Evolutionary conservation across 2,888 invertebrate genomes (phyloP), one percentile per base, ranked within the genome.

Genomic region (Anodontia alba): DNA sequence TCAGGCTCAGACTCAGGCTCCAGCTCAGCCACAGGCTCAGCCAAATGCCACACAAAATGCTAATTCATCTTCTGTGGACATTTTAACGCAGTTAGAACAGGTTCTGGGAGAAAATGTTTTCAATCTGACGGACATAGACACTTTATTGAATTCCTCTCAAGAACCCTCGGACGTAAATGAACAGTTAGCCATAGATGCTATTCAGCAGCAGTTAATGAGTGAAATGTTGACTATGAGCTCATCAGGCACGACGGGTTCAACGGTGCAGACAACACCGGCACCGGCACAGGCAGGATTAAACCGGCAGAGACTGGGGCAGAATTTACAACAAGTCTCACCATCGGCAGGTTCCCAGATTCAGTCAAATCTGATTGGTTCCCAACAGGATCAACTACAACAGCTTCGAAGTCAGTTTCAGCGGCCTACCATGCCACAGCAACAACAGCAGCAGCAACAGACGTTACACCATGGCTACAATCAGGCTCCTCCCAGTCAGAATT

Each of bases 191-290:
- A 98, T 98, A 85, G 97, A 97, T 93, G 97, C 97, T 68, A 99
- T 99, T 92, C 97, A 98, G 92, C 97, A 97, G 94, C 97, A 97
- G 90, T 95, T 99, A 92, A 98, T 98, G 98, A 97, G 96, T 75
- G 93, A 92, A 36, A 93, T 94, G 73, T 89, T 90, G 7, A 81
- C 72, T 12, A 54, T 73, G 68, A 46, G 36, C 49, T 67, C 36
- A 67, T 62, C 36, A 62, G 75, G 70, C 73, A 76, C 69, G 38
- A 75, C 57, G 20, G 67, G 46, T 49, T 72, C 73, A 69, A 73
- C 42, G 66, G 67, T 54, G 15, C 76, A 76, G 67, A 70, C 79
- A 17, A 71, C 79, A 3, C 49, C 74, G 0, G 29, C 67, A 15
- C 80, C 80, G 20, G 38, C 38, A 5, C 38, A 8, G 38, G 57